Percentiles rank a stretch among this genome's conserved stretches.
phyloP scores from a whole-genome alignment of 2,113 vertebrate genomes.

The Chaetorhynchus papuensis region DNA sequence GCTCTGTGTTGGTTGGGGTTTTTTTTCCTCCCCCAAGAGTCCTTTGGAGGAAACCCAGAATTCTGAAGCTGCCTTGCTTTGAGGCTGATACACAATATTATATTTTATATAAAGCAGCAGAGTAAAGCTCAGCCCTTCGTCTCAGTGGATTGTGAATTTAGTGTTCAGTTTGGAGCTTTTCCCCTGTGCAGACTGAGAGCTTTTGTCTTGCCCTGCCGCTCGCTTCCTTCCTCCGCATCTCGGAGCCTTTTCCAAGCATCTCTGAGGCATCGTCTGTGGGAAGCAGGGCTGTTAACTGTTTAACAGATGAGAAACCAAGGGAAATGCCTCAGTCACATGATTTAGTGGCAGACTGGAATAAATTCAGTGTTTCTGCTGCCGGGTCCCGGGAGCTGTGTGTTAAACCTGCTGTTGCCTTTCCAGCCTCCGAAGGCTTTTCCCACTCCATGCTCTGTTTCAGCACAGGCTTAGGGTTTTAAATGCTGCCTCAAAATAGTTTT shows the following conservation, averaged over 20 bases:
- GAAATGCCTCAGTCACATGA: neutral
- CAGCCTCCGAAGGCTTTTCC: neutral
- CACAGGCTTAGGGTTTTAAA: neutral
- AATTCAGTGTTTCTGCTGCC: neutral
- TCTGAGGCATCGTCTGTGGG: neutral
- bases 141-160: neutral
- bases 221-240: neutral
- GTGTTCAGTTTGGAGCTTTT: neutral
- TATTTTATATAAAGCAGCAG: neutral
- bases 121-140: neutral
- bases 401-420: constrained; percentile 11
- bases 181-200: neutral
- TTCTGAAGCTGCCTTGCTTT: neutral
- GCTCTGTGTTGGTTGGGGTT: neutral
- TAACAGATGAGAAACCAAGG: neutral
- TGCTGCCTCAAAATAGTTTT: neutral
- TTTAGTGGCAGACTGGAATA: neutral
- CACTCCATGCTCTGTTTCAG: neutral
- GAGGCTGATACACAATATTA: neutral
- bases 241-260: neutral
- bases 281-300: neutral
- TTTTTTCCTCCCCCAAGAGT: neutral
- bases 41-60: neutral
- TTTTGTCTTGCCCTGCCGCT: neutral
- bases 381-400: neutral